Evolutionary conservation across 2,113 vertebrate species (phyloP), one percentile per base, ranked within the genome.

Genomic region (Caretta caretta): DNA sequence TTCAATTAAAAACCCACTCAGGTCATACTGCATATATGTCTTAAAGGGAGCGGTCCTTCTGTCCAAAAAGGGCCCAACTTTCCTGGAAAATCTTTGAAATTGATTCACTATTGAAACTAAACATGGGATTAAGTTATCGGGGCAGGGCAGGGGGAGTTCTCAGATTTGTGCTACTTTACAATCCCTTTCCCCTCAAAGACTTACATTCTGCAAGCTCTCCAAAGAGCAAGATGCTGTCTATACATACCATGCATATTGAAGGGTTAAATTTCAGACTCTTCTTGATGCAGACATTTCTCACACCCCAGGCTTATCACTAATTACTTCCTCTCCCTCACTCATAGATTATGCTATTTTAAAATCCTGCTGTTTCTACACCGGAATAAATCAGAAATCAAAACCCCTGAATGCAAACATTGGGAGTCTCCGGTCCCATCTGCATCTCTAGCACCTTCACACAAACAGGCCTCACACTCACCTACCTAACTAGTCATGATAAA

Each of bases 341-440:
- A 90, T 62, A 89, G 38, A 57, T 86, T 87, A 38, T 13, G 5
- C 10, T 90, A 35, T 92, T 96, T 93, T 87, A 25, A 90, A 89
- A 81, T 79, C 27, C 56, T 83, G 5, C 72, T 35, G 50, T 81
- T 86, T 92, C 94, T 10, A 16, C n/a, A 42, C 29, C 89, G 49
- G 19, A 94, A 86, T 79, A 90, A 80, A 90, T 84, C 65, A 65
- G 72, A 84, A 94, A 84, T 13, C 46, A 88, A 72, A 10, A 76
- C 13, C 22, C 42, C 69, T 91, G 25, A 54, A 14, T 29, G 13
- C 14, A 83, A 65, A 57, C 80, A n/a, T 16, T 17, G 49, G 72
- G 11, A 88, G 1, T 31, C 51, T 94, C 10, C 46, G 17, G 48
- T 16, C 29, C 9, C 2, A 48, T 83, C 90, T 90, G 22, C 31